Evolutionary conservation across 2,888 invertebrate genomes (phyloP).

Genomic region (Ernsta delagoae): DNA sequence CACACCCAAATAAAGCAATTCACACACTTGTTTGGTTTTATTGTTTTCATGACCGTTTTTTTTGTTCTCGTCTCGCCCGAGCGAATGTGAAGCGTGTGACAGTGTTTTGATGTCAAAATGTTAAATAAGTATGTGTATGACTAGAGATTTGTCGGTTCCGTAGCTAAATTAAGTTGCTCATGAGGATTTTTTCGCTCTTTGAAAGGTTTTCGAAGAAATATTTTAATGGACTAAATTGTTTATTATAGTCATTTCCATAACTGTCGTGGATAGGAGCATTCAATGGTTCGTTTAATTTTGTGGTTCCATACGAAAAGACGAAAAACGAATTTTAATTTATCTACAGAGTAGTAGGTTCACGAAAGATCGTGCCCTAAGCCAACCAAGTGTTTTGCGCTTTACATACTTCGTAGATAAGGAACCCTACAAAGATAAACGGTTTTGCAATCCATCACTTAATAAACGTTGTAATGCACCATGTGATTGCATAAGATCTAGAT

Average conservation of each 20-base stretch:
- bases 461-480: neutral
- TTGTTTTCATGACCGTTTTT: neutral
- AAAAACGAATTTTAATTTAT: too few species aligned
- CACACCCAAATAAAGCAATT: constrained; percentile 4
- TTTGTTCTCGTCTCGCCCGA: neutral
- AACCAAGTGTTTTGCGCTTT: neutral
- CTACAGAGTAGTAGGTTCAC: too few species aligned
- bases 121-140: neutral
- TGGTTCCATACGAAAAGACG: too few species aligned
- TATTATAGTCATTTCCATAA: too few species aligned
- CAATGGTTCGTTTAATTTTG: too few species aligned
- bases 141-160: neutral
- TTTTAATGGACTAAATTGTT: too few species aligned
- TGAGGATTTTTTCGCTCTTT: too few species aligned
- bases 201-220: too few species aligned
- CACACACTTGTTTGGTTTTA: neutral
- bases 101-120: neutral
- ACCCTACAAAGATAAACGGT: neutral
- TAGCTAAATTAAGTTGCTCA: neutral
- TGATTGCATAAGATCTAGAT: neutral
- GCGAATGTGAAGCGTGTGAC: neutral
- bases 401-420: neutral
- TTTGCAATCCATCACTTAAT: neutral
- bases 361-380: too few species aligned
- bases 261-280: too few species aligned